Percentiles rank a stretch among this genome's conserved stretches.
phyloP scores from a whole-genome alignment of 2,113 vertebrate genomes.

The Paracanthobrama guichenoti region DNA sequence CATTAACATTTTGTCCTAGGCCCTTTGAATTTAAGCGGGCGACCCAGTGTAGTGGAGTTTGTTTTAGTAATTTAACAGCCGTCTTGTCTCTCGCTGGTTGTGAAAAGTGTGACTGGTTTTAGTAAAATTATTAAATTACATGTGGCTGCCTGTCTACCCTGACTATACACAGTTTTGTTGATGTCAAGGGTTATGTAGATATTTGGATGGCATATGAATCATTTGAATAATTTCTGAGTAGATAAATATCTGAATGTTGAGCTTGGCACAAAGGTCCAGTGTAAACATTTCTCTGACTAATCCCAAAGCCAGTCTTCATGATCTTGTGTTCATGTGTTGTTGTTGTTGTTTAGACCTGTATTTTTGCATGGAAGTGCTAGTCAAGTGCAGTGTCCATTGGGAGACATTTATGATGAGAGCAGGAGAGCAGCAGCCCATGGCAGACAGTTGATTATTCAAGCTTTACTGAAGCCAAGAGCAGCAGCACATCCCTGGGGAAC shows the following conservation, averaged over 20 bases:
- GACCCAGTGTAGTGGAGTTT: background rate
- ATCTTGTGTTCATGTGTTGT: background rate
- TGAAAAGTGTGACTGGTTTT: background rate
- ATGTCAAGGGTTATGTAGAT: slow-evolving; percentile 50
- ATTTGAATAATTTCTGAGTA: slow-evolving; percentile 25
- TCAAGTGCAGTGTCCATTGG: background rate
- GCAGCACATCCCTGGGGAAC: too few relatives aligned
- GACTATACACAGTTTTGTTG: background rate
- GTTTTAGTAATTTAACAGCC: background rate
- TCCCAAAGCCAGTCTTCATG: background rate
- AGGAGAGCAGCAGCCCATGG: too few relatives aligned
- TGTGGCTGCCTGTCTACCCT: background rate
- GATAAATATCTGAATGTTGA: slow-evolving; percentile 11
- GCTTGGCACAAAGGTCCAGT: slow-evolving; percentile 4
- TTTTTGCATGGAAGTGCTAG: background rate
- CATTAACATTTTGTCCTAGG: background rate
- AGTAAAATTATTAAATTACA: background rate
- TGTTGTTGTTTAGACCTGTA: background rate
- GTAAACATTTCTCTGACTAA: slow-evolving; percentile 3
- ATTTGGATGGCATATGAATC: slow-evolving; percentile 22
- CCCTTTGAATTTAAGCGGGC: background rate
- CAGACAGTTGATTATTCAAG: too few relatives aligned
- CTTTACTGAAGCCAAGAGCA: too few relatives aligned
- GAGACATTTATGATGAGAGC: too few relatives aligned
- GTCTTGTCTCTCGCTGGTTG: background rate